Evolutionary conservation across 2,113 vertebrate species (phyloP), one percentile per base, ranked within the genome.

Genomic region (Labrus mixtus): DNA sequence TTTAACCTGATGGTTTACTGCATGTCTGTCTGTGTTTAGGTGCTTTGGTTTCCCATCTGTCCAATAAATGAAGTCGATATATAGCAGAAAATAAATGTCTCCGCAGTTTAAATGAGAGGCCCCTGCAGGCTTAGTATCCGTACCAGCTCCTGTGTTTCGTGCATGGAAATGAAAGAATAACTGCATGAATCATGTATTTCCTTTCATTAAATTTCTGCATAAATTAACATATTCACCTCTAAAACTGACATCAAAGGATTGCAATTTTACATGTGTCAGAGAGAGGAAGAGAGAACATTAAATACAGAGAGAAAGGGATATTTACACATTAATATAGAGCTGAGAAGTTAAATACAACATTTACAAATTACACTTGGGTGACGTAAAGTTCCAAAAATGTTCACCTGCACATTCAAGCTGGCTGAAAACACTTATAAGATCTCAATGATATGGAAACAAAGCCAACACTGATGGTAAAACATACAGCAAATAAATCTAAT

Each of bases 201-300:
- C 13, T 71, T 73, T 71, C 74, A 78, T 83, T 60, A 46, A 68
- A 71, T 56, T 23, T 11, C 1, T 33, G 69, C 67, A 83, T 83
- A 61, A 78, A 80, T 88, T 65, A 83, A 74, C 53, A 74, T 71
- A 51, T 77, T 67, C 70, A 73, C 82, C 63, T 80, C 8, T 68
- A 75, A 60, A 72, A 74, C 54, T 59, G 45, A 67, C 76, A 84
- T 79, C 76, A 79, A 85, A 85, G 56, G 63, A 54, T 5, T n/a
- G 23, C 1, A 23, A 33, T 55, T 57, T 29, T 56, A 1, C 23
- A 2, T 53, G 12, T 57, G 10, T 36, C 16, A 33, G 6, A 45
- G 8, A 61, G 8, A 36, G 4, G 2, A 13, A 10, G 6, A 25
- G 16, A 70, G 50, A 56, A 41, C 1, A 9, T 25, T 13, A 63